Evolutionary conservation across 35 echinoderm and acorn worm species (phyloP).

Genomic region (Apostichopus californicus): DNA sequence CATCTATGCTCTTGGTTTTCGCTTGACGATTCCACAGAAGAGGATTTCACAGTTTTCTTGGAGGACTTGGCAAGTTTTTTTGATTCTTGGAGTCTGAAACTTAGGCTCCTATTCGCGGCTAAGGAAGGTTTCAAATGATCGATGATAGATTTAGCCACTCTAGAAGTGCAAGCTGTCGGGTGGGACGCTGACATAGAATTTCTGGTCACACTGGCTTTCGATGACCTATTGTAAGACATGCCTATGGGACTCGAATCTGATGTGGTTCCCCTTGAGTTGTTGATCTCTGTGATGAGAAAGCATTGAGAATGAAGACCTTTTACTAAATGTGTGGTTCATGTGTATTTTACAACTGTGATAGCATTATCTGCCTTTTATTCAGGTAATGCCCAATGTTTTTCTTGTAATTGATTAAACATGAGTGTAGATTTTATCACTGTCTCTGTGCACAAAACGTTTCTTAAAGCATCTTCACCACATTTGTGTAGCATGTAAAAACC

Average conservation of each 20-base stretch:
- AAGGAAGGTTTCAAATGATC: neutral
- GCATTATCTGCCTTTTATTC: no score
- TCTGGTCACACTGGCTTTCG: neutral
- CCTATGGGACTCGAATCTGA: neutral
- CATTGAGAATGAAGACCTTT: no score
- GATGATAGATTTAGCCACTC: neutral
- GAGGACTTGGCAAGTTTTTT: neutral
- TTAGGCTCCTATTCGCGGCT: neutral
- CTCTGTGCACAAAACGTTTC: no score
- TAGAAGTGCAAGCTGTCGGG: neutral
- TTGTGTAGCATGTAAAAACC: no score
- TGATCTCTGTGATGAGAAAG: neutral
- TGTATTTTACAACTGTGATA: no score
- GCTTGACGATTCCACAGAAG: neutral
- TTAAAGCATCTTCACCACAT: no score
- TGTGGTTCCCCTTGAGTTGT: neutral
- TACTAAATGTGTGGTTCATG: no score
- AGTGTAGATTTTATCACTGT: no score
- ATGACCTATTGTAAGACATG: neutral
- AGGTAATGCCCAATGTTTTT: no score
- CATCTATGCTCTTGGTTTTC: conserved; percentile 16
- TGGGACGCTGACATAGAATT: neutral
- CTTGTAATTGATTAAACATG: no score
- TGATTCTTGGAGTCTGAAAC: neutral
- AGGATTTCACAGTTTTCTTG: neutral